Evolutionary conservation across 2,113 vertebrate species (phyloP).

Genomic region (Oryzias javanicus): DNA sequence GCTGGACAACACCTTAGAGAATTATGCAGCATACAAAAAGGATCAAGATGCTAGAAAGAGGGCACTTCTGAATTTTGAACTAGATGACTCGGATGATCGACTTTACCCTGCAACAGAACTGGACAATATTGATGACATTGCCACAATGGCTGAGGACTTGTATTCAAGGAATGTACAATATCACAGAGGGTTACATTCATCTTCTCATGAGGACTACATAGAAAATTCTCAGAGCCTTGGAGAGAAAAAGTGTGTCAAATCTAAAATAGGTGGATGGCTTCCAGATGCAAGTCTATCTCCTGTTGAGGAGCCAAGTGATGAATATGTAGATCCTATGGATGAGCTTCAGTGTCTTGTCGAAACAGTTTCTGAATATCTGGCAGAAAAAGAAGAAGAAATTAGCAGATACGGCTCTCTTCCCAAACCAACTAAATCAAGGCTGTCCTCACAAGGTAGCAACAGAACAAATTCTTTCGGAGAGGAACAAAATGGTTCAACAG

Average conservation of each 20-base stretch:
- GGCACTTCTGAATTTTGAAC: conserved; percentile 75
- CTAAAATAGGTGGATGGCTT: conserved; percentile 64
- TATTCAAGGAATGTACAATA: conserved; percentile 35
- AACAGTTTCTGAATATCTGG: conserved; percentile 95
- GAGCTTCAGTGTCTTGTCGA: conserved; percentile 95
- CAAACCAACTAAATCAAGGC: conserved; percentile 73
- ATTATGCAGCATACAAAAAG: conserved; percentile 73
- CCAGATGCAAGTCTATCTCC: conserved; percentile 78
- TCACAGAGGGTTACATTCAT: conserved; percentile 41
- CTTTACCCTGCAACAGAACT: conserved; percentile 71
- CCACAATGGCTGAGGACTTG: conserved; percentile 50
- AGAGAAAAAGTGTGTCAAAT: conserved; percentile 63
- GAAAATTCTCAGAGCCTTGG: conserved; percentile 56
- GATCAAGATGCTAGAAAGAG: conserved; percentile 39
- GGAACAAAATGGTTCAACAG: conserved; percentile 57
- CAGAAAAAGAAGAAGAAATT: conserved; percentile 97
- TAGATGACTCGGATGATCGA: conserved; percentile 78
- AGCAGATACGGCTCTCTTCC: conserved; percentile 85
- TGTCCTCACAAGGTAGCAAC: conserved; percentile 69
- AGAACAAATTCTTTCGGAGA: conserved; percentile 66
- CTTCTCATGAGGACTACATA: conserved; percentile 42
- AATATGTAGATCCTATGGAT: conserved; percentile 87
- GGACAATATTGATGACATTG: conserved; percentile 76
- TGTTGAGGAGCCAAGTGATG: conserved; percentile 81
- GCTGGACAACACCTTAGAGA: conserved; percentile 62